Evolutionary conservation across 2,888 invertebrate genomes (phyloP).

Genomic region (Drosophila neutralis): DNA sequence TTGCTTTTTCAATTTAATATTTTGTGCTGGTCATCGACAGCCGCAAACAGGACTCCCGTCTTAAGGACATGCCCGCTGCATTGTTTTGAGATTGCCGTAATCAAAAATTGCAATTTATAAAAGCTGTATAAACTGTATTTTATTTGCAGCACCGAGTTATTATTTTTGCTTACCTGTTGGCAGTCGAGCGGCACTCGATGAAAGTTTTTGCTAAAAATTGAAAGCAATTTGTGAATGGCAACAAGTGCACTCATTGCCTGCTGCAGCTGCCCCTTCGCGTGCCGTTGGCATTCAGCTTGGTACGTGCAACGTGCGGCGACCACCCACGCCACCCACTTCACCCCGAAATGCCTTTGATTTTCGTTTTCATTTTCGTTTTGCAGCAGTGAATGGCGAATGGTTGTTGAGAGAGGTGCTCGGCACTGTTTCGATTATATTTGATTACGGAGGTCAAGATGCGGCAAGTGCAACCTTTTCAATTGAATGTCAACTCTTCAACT

Average conservation of each 20-base stretch:
- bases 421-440: slow-evolving; percentile 60
- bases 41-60: slow-evolving; percentile 14
- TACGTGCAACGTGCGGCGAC: neutral
- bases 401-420: slow-evolving; percentile 48
- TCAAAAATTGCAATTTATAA: slow-evolving; percentile 10
- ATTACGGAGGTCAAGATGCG: slow-evolving; percentile 46
- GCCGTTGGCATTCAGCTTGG: slow-evolving; percentile 17
- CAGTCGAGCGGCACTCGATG: slow-evolving; percentile 25
- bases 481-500: slow-evolving; percentile 20
- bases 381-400: slow-evolving; percentile 33
- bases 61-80: slow-evolving; percentile 21
- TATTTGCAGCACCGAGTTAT: slow-evolving; percentile 46
- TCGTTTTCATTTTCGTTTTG: slow-evolving; percentile 45
- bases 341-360: slow-evolving; percentile 26
- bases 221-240: slow-evolving; percentile 64
- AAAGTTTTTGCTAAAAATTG: slow-evolving; percentile 58
- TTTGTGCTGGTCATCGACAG: slow-evolving; percentile 12
- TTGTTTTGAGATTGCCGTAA: slow-evolving; percentile 42
- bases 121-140: slow-evolving; percentile 9
- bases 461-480: slow-evolving; percentile 35
- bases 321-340: neutral
- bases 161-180: slow-evolving; percentile 59
- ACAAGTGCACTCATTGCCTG: slow-evolving; percentile 66
- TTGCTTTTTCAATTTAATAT: slow-evolving; percentile 14
- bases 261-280: slow-evolving; percentile 25